Evolutionary conservation across 2,888 invertebrate genomes (phyloP).

Genomic region (Apamea crenata): DNA sequence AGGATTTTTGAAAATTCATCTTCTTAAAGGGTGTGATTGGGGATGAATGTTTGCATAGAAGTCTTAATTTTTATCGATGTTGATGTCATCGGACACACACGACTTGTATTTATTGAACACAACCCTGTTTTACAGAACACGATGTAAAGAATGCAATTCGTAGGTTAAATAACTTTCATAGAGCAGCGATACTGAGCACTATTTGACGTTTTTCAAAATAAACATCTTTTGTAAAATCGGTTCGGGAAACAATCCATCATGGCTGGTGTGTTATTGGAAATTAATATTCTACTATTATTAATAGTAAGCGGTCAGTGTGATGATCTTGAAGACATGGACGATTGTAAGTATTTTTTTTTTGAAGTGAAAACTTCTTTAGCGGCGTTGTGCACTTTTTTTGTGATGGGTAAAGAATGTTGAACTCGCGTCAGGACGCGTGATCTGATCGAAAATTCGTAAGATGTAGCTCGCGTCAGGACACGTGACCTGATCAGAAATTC

Average conservation of each 20-base stretch:
- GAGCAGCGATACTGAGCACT: background rate
- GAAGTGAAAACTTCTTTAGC: no score
- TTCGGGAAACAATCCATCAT: background rate
- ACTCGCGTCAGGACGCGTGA: no score
- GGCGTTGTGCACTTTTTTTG: no score
- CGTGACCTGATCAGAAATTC: no score
- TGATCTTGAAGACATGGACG: constrained; percentile 38
- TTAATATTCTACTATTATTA: constrained; percentile 15
- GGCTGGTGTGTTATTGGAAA: background rate
- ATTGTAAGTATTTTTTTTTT: constrained; percentile 39
- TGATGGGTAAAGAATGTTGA: no score
- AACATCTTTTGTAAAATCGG: background rate
- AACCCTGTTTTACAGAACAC: background rate
- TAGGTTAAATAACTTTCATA: constrained; percentile 1
- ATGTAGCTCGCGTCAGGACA: no score
- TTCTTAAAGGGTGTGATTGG: no score
- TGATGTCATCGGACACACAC: no score
- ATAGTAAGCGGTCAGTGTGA: constrained; percentile 1
- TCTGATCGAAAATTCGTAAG: no score
- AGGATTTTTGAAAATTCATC: no score
- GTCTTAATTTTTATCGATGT: no score
- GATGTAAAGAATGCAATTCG: background rate
- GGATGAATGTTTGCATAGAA: no score
- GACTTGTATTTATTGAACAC: background rate
- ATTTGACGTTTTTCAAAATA: background rate